phyloP scores from a whole-genome alignment of 2,797 vertebrate genomes.

The Molossus alvarezi region DNA sequence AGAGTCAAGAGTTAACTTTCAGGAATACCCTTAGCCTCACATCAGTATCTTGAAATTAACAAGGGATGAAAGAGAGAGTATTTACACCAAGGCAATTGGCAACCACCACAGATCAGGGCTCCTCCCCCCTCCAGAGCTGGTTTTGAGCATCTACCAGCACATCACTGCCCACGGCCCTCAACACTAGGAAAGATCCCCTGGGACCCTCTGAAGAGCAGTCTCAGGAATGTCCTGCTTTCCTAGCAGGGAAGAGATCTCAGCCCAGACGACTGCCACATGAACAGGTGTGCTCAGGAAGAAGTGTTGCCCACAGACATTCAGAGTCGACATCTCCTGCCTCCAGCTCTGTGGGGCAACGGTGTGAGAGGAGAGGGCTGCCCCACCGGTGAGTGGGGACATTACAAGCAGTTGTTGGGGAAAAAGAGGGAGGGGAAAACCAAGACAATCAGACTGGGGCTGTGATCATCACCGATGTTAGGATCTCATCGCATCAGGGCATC shows the following conservation, averaged over 20 bases:
- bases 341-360: fast-evolving
- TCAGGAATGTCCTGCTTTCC: background rate
- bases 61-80: background rate
- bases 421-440: background rate
- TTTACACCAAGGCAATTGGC: background rate
- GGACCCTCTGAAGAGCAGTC: background rate
- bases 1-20: background rate
- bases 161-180: background rate
- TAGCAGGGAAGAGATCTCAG: background rate
- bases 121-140: background rate
- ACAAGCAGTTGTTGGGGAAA: background rate
- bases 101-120: background rate
- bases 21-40: background rate
- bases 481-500: slow-evolving; percentile 13
- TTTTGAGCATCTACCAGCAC: background rate
- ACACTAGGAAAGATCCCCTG: background rate
- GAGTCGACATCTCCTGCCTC: background rate
- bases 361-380: background rate
- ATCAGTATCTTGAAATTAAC: background rate
- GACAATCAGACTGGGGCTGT: background rate
- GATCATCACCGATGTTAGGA: background rate
- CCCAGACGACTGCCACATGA: background rate
- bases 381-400: background rate
- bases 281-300: background rate
- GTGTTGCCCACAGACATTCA: background rate